Percentiles rank a stretch among this genome's conserved stretches.
Evolutionary conservation across 23 tunicate genomes (phyloP).

Genomic region (Diplosoma virens): DNA sequence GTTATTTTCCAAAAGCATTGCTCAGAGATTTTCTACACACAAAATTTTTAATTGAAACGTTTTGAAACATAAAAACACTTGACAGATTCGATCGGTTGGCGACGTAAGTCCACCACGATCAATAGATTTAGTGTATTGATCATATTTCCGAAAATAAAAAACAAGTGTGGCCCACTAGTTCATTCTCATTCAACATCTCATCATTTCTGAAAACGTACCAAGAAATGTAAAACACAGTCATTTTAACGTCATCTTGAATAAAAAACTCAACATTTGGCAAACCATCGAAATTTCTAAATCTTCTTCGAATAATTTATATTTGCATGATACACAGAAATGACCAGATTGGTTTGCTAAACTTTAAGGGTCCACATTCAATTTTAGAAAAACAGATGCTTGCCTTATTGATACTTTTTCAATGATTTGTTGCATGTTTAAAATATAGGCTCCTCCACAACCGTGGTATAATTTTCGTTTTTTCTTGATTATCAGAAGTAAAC

Average conservation of each 20-base stretch:
- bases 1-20: neutral
- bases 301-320: neutral
- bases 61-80: neutral
- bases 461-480: neutral
- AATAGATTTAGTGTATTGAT: neutral
- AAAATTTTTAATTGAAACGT: neutral
- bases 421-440: constrained; percentile 8
- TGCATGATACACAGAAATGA: neutral
- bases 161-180: neutral
- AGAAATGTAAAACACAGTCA: neutral
- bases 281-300: constrained; percentile 11
- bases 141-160: neutral
- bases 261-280: neutral
- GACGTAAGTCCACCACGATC: constrained; percentile 10
- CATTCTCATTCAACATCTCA: neutral
- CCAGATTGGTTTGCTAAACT: neutral
- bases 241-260: neutral
- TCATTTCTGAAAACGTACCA: neutral
- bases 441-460: constrained; percentile 7
- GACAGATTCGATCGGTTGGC: neutral
- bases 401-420: constrained; percentile 5
- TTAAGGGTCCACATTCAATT: neutral
- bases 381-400: neutral
- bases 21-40: constrained; percentile 5
- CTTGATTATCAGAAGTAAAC: constrained; percentile 8